Base-by-base conservation (phyloP, 2,113 vertebrate genomes). In the Synchiropus splendidus region DNA sequence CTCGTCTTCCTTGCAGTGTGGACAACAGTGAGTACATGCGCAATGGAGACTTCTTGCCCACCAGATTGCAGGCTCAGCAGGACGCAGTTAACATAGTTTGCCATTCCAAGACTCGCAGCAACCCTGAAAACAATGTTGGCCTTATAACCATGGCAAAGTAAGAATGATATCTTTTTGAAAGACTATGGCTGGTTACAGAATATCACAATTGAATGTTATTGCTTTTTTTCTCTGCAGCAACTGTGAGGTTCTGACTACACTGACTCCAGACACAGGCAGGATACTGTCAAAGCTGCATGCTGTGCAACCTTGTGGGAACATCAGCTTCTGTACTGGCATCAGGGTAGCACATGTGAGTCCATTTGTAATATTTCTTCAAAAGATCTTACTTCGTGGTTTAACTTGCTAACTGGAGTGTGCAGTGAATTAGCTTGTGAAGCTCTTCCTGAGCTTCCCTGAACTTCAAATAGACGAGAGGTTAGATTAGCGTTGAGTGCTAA, bases 21-120 rank as follows among this genome's bases (percentile, higher is more conserved):
- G 94, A 98, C 70, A 98, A 98, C 85, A 98, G 94, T 5, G 94
- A 97, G 45, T 97, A 94, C 50, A 98, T 98, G 94, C 77, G 94
- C 15, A 98, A 98, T 18, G 94, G 94, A 13, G 94, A 97, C 52
- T 98, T 98, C 62, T 50, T 97, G 9, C 94, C 94, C 2, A 98
- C 92, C 0, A 85, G 94, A 45, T 84, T 98, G 41, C 94, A 97
- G 63, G 94, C 93, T 16, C 94, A 97, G 30, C 94, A 98, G 50
- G 93, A 97, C 9, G 92, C 93, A 0, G 94, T 97, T 49, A 98
- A 97, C 83, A 98, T 97, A 1, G 92, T 97, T 3, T 94, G 92
- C 47, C 91, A 93, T 67, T 93, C 92, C 0, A 95, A 95, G 52
- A 94, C 91, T 18, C 88, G 94, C 32, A 94, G 90, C 58, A 97